These are phyloP conservation scores for Lithophane leautieri DNA, from an alignment of 2,888 invertebrate genomes.

Conservation along the genomic window DNA sequence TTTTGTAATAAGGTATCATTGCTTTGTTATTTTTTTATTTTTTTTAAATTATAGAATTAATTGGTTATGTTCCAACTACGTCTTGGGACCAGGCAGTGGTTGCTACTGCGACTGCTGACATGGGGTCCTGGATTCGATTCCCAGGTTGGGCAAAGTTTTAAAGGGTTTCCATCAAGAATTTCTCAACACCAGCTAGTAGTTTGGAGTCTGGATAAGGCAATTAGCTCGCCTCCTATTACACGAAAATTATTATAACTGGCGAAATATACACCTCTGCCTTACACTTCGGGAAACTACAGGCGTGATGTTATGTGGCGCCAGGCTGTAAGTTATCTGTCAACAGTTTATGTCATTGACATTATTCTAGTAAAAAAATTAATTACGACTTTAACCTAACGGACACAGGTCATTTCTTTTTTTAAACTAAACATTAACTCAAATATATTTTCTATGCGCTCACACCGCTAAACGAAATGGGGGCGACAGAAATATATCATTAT, in stretches of 20 bases:
- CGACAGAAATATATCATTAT: slow-evolving; percentile 59
- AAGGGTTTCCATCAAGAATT: too few species aligned
- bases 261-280: neutral
- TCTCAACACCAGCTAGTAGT: neutral
- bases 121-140: neutral
- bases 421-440: slow-evolving; percentile 39
- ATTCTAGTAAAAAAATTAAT: slow-evolving; percentile 3
- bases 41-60: neutral
- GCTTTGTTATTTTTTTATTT: neutral
- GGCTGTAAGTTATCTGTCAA: neutral
- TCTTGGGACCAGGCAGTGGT: too few species aligned
- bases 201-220: neutral
- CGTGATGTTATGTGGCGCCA: neutral
- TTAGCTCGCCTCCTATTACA: neutral
- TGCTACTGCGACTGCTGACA: neutral
- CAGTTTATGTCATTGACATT: neutral
- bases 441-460: slow-evolving; percentile 41
- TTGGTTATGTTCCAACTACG: neutral
- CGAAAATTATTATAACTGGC: neutral
- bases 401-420: slow-evolving; percentile 15
- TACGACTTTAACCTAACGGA: neutral
- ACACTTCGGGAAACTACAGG: neutral
- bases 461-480: slow-evolving; percentile 37
- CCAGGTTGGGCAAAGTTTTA: neutral
- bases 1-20: neutral